Evolutionary conservation across 2,113 vertebrate species (phyloP).

Genomic region (Chunga burmeisteri): DNA sequence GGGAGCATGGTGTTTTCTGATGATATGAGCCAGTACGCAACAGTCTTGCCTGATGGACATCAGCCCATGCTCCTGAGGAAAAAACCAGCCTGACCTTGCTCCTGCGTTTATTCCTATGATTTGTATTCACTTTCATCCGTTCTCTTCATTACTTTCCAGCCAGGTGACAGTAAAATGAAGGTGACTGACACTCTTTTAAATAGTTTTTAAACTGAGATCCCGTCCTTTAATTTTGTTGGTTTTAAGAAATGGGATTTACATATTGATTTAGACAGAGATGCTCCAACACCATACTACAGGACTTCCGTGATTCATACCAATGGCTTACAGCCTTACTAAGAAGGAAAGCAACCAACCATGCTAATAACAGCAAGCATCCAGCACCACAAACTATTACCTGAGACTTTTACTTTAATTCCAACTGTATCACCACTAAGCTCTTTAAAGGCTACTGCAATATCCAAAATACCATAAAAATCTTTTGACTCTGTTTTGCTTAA

Average conservation of each 20-base stretch:
- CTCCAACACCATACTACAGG: background rate
- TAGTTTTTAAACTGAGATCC: background rate
- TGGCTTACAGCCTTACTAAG: background rate
- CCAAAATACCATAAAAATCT: background rate
- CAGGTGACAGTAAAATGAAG: background rate
- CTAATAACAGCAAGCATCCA: background rate
- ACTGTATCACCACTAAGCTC: background rate
- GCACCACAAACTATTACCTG: background rate
- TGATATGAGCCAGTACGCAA: background rate
- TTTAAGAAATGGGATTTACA: background rate
- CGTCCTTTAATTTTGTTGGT: background rate
- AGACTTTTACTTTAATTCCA: background rate
- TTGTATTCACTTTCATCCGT: background rate
- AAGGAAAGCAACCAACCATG: background rate
- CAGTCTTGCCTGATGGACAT: background rate
- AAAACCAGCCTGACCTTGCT: background rate
- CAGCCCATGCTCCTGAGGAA: background rate
- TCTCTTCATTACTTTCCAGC: background rate
- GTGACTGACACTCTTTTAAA: background rate
- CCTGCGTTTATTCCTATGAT: background rate
- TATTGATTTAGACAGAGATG: background rate
- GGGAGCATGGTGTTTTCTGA: background rate
- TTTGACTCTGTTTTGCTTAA: background rate
- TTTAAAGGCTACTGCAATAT: background rate
- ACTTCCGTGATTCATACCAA: background rate